These are phyloP conservation scores for Xenopus petersii DNA, from an alignment of 2,797 vertebrate genomes.

Conservation along the genomic window DNA sequence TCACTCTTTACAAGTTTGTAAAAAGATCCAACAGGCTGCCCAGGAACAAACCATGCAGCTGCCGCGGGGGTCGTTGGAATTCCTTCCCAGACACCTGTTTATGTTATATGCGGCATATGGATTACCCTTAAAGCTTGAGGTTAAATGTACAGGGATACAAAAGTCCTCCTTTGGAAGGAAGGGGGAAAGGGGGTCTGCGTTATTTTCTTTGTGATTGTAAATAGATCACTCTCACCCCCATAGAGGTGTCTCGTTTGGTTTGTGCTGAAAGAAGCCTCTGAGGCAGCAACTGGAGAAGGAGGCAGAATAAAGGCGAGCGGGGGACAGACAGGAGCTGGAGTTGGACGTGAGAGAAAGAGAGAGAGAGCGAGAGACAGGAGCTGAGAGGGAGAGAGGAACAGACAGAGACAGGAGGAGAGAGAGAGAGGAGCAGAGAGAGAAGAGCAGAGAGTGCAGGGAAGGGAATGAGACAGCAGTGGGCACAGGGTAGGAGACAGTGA, in stretches of 20 bases:
- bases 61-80: neutral
- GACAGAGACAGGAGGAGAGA: neutral
- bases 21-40: conserved; percentile 40
- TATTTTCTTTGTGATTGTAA: neutral
- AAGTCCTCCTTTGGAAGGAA: no score
- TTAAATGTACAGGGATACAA: no score
- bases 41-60: conserved; percentile 6
- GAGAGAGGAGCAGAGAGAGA: neutral
- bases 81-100: no score
- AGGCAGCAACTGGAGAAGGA: conserved; percentile 13
- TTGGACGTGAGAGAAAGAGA: neutral
- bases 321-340: neutral
- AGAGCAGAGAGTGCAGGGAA: neutral
- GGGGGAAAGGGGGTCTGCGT: no score
- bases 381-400: no score
- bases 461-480: neutral
- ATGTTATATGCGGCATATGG: no score
- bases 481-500: no score
- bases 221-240: neutral
- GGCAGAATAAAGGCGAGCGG: conserved; percentile 23
- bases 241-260: conserved; percentile 28
- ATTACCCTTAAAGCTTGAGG: no score
- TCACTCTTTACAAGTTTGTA: conserved; percentile 45
- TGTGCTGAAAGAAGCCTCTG: conserved; percentile 33
- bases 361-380: no score